Evolutionary conservation across 2,113 vertebrate genomes (phyloP).

Genomic region (Burhinus bistriatus): DNA sequence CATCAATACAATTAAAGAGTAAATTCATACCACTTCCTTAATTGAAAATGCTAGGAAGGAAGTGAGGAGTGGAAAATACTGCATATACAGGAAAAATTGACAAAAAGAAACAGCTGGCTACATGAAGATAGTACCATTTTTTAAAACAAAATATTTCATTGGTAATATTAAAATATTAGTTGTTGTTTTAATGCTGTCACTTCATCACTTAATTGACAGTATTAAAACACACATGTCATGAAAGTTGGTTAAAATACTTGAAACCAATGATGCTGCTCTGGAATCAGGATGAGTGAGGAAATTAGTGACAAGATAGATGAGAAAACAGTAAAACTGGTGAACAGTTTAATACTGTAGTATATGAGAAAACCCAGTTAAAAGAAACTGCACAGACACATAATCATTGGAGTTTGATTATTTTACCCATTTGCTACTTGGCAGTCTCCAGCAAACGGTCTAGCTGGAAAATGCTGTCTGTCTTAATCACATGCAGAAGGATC

Average conservation of each 20-base stretch:
- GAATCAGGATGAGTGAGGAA: not conserved
- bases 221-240: not conserved
- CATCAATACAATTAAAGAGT: not conserved
- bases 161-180: not conserved
- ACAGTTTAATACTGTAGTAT: not conserved
- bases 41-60: not conserved
- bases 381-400: not conserved
- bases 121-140: not conserved
- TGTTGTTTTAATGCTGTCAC: not conserved
- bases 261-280: not conserved
- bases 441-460: not conserved
- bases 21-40: not conserved
- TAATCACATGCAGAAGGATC: not conserved
- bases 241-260: not conserved
- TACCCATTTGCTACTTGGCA: not conserved
- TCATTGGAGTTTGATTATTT: not conserved
- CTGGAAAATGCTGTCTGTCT: not conserved
- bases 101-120: not conserved
- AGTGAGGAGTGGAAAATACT: not conserved
- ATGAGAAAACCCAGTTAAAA: not conserved
- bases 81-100: not conserved
- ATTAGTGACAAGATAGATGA: not conserved
- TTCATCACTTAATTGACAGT: too few relatives aligned
- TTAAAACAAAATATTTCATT: not conserved
- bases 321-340: not conserved